Evolutionary conservation across 2,797 vertebrate species (phyloP), one percentile per base, ranked within the genome.

Genomic region (Ptychadena robeensis): DNA sequence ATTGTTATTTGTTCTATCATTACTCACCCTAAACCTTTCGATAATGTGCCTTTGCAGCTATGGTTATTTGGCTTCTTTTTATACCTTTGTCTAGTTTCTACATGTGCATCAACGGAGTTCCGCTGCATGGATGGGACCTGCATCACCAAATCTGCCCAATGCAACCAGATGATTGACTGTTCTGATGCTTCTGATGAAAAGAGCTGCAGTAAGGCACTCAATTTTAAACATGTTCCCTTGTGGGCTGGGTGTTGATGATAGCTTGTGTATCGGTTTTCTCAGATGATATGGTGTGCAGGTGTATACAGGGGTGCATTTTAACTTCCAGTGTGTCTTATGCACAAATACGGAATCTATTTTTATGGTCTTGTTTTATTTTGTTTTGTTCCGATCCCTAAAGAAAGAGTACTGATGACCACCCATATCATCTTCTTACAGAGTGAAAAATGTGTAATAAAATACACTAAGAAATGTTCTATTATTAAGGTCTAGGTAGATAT

Each of bases 91-190:
- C 93, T 61, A 95, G 94, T 88, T 59, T 87, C 91, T 22, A 83
- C 91, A 85, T 98, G 95, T 85, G 90, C 94, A 0, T 85, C 95
- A 40, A 91, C 96, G 64, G 97, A 99, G 86, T 98, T 97, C 89
- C 95, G 87, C 88, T 99, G 98, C 83, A 89, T 93, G 82, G 96
- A 97, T 11, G 96, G 97, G 32, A 85, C 86, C 34, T 99, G 97
- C 86, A 90, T 99, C 85, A 93, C 95, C 53, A 97, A 95, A 91
- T 95, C 97, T 37, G 95, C 96, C 71, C 95, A 82, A 74, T 99
- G 98, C 87, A 96, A 99, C 92, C 97, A 98, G 93, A 93, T 97
- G 86, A 91, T 97, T 72, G 97, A 99, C 87, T 99, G 98, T 67
- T 92, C 94, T 37, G 97, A 99, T 53, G 96, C 96, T 87, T 97